Percentiles rank a stretch among this genome's conserved stretches.
These are phyloP conservation scores for Lasiurus borealis DNA, from an alignment of 2,113 vertebrate genomes.

Conservation along the genomic window DNA sequence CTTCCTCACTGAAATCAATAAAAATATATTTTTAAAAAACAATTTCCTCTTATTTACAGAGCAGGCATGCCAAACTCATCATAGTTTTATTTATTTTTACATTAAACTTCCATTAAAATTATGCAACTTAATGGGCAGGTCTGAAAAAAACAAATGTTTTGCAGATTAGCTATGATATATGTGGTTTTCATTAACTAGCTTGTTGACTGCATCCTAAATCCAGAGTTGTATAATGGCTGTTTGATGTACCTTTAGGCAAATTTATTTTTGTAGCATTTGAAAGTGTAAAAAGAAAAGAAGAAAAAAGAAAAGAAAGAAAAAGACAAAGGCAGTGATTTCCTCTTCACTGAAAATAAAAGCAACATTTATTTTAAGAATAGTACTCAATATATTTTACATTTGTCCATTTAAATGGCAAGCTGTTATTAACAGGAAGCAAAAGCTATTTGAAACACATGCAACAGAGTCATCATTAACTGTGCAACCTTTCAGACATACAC, in stretches of 20 bases:
- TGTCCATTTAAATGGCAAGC: constrained; percentile 72
- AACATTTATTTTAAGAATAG: constrained; percentile 73
- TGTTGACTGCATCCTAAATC: neutral
- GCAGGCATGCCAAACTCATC: constrained; percentile 21
- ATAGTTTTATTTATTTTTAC: constrained; percentile 32
- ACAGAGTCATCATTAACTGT: constrained; percentile 70
- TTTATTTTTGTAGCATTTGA: constrained; percentile 64
- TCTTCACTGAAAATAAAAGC: constrained; percentile 71
- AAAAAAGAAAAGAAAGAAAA: constrained; percentile 28
- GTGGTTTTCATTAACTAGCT: neutral
- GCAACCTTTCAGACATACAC: constrained; percentile 34
- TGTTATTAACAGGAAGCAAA: constrained; percentile 79
- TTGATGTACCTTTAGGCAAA: neutral
- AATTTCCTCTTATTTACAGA: neutral
- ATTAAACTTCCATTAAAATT: constrained; percentile 19
- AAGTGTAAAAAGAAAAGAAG: constrained; percentile 12
- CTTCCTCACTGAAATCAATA: too few relatives aligned
- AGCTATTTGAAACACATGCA: constrained; percentile 54
- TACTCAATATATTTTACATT: constrained; percentile 71
- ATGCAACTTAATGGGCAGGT: neutral
- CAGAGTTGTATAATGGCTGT: neutral
- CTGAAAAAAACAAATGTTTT: neutral
- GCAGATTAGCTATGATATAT: neutral
- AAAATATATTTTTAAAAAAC: neutral
- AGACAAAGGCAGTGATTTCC: constrained; percentile 59